These are phyloP conservation scores for Setophaga petechia DNA, from an alignment of 2,113 vertebrate species.

Conservation along the genomic window DNA sequence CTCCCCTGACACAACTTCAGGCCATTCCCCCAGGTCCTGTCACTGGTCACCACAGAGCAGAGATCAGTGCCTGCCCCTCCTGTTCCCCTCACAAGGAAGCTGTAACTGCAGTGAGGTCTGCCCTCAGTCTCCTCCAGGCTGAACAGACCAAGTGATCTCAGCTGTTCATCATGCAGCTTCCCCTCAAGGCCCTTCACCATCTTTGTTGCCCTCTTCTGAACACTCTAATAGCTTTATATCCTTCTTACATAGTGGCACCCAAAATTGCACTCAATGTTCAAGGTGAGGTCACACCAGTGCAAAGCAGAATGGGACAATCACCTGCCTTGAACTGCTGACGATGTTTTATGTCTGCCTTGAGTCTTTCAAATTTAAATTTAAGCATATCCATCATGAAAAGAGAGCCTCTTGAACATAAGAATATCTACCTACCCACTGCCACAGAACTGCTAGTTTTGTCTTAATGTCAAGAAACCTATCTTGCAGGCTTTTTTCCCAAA, in stretches of 20 bases:
- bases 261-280: not conserved
- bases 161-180: rapidly evolving
- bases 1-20: not conserved
- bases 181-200: not conserved
- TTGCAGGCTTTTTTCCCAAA: not conserved
- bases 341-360: not conserved
- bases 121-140: not conserved
- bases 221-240: not conserved
- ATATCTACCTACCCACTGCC: not conserved
- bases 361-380: not conserved
- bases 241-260: not conserved
- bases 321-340: not conserved
- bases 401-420: not conserved
- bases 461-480: not conserved
- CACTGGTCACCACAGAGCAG: no score
- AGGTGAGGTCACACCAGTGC: not conserved
- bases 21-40: rapidly evolving
- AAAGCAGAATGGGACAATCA: not conserved
- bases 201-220: no score
- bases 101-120: not conserved
- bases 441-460: not conserved
- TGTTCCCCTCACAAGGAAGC: rapidly evolving
- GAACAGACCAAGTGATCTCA: not conserved
- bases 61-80: not conserved
- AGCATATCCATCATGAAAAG: not conserved